Evolutionary conservation across 2,113 vertebrate genomes (phyloP), one percentile per base, ranked within the genome.

Genomic region (Macrotus californicus): DNA sequence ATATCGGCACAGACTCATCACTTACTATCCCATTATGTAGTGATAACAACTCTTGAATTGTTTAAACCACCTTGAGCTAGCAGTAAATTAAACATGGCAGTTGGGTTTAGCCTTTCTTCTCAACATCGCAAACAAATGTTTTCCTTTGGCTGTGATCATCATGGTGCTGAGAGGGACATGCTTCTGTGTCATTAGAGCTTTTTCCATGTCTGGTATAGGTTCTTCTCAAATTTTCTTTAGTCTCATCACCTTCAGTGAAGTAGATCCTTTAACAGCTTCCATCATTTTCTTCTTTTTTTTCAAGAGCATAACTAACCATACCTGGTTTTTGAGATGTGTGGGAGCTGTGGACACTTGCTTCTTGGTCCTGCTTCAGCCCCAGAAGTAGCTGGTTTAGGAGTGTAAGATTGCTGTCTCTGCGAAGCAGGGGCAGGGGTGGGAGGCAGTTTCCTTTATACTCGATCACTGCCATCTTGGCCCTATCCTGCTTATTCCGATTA

Each of bases 401-500:
- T 0, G 99, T 99, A 83, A 99, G 98, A 94, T 99, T 98, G 2
- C 98, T 98, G 87, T 98, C 94, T 9, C 97, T 98, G 10, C 19
- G 98, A 1, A 94, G 98, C 3, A 98, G 89, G 48, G 98, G 97
- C 11, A 99, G 98, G 0, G 99, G 99, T 0, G 99, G 99, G 2
- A 99, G 99, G 0, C 99, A 99, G 97, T 99, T 99, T 48, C 99
- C 99, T 94, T 99, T 99, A 92, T 99, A 99, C 98, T 99, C 99
- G 6, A 99, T 98, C 64, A 99, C 99, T 0, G 99, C 99, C 99
- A 99, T 99, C 93, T 98, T 98, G 2, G 99, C 99, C 0, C 98
- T 98, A 97, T 99, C 99, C 94, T 99, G 96, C 95, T 96, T 75
- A 9, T 98, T 92, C n/a, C 99, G 98, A 98, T 98, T 99, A 61